phyloP scores from a whole-genome alignment of 2,888 invertebrate genomes.

The Cacoxenus indagator region DNA sequence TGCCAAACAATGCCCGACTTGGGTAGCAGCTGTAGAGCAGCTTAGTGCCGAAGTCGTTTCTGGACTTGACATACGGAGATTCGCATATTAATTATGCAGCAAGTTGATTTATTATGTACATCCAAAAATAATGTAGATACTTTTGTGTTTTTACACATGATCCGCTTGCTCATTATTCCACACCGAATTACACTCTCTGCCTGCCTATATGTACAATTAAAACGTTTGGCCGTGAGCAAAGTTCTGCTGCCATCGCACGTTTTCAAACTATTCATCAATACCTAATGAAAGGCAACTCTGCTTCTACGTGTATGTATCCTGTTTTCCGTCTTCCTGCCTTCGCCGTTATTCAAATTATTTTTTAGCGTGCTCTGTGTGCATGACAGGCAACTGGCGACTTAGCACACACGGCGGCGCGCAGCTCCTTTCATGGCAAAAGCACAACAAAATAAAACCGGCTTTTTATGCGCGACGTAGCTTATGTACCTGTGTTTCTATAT shows the following conservation, averaged over 20 bases:
- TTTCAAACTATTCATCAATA: neutral
- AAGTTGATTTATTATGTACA: slow-evolving; percentile 54
- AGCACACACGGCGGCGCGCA: no score
- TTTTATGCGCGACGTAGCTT: neutral
- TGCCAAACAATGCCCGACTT: neutral
- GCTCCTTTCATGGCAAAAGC: neutral
- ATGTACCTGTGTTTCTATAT: neutral
- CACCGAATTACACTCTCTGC: neutral
- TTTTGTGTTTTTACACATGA: neutral
- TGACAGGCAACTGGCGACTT: neutral
- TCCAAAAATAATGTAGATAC: slow-evolving; percentile 37
- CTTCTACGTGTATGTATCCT: neutral
- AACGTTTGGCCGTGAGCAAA: neutral
- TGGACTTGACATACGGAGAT: slow-evolving; percentile 19
- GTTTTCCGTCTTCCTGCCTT: neutral
- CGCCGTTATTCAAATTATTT: neutral
- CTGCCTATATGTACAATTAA: neutral
- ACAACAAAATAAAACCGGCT: neutral
- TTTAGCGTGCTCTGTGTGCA: neutral
- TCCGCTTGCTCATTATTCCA: neutral
- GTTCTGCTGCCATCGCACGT: neutral
- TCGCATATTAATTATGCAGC: slow-evolving; percentile 51
- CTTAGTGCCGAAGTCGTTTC: neutral
- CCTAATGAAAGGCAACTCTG: neutral
- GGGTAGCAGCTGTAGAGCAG: neutral